Percentiles rank a stretch among this genome's conserved stretches.
These are phyloP conservation scores for Bombus superbus DNA, from an alignment of 1,140 invertebrate species.

Conservation along the genomic window DNA sequence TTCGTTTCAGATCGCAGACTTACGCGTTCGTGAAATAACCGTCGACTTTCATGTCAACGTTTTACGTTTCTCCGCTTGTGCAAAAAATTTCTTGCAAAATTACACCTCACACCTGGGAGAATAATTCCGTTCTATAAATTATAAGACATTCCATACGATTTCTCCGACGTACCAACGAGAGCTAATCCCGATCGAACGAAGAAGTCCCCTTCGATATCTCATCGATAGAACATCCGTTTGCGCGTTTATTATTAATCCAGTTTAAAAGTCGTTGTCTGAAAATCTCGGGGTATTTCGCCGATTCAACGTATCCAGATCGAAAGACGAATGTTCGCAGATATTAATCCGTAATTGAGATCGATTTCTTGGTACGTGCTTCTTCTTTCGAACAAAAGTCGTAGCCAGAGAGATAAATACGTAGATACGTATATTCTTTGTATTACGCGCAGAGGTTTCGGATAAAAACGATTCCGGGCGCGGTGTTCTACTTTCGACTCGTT, in stretches of 20 bases:
- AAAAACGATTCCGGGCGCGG: neutral
- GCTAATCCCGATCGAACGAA: no score
- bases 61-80: no score
- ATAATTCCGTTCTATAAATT: neutral
- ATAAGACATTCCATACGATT: neutral
- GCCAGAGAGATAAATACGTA: neutral
- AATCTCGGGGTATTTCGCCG: no score
- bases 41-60: no score
- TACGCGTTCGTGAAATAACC: no score
- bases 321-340: neutral
- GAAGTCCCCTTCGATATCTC: neutral
- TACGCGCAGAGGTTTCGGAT: neutral
- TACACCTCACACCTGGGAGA: neutral
- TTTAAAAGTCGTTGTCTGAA: neutral
- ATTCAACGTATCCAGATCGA: neutral
- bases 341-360: neutral
- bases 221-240: neutral
- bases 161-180: neutral
- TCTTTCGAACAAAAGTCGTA: neutral
- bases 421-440: neutral
- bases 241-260: neutral
- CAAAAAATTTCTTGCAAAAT: no score
- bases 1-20: neutral
- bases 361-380: neutral
- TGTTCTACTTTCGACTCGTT: neutral